phyloP scores from a whole-genome alignment of 2,797 vertebrate species.

The Monodelphis domestica region DNA sequence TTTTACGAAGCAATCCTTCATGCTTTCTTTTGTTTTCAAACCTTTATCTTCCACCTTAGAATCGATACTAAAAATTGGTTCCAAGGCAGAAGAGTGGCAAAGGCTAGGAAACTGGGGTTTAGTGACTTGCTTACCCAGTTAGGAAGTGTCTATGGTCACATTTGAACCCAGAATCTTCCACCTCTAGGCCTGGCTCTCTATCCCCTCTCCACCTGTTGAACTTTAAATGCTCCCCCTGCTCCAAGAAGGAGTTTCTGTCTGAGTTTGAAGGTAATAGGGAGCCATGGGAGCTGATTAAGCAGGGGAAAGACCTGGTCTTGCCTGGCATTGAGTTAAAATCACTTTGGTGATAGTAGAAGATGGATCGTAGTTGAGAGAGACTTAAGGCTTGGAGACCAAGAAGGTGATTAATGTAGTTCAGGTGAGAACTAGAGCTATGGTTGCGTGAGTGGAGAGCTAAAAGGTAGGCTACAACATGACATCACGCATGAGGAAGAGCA shows the following conservation, averaged over 20 bases:
- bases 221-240: too few relatives aligned
- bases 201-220: too few relatives aligned
- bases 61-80: too few relatives aligned
- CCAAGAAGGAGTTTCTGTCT: background rate
- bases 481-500: background rate
- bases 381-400: background rate
- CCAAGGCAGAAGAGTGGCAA: too few relatives aligned
- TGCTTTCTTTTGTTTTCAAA: too few relatives aligned
- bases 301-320: too few relatives aligned
- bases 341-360: background rate
- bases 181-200: background rate
- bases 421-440: background rate
- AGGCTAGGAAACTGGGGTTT: background rate
- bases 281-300: background rate
- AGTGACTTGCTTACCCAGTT: background rate
- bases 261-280: background rate
- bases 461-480: background rate
- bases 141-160: background rate
- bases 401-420: background rate
- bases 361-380: background rate
- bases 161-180: background rate
- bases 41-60: too few relatives aligned
- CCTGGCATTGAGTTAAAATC: background rate
- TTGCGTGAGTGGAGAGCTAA: background rate
- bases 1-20: background rate